These are phyloP conservation scores for Drosophila auraria DNA, from an alignment of 1,140 invertebrate genomes.

Conservation along the genomic window DNA sequence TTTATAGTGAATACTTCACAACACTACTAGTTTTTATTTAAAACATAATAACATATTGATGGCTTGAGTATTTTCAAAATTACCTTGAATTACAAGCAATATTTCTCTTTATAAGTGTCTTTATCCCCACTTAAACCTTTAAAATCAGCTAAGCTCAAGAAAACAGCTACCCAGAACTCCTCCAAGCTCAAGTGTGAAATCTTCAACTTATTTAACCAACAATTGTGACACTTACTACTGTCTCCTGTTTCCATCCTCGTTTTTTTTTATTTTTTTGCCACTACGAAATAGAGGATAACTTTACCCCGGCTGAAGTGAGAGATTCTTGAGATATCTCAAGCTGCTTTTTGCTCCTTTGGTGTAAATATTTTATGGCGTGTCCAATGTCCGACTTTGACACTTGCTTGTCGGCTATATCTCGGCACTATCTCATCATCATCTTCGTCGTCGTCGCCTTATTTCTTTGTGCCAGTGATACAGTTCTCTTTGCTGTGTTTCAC, in stretches of 20 bases:
- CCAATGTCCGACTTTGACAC: slow-evolving; percentile 50
- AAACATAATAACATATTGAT: no score
- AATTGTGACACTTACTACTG: slow-evolving; percentile 51
- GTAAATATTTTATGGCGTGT: slow-evolving; percentile 55
- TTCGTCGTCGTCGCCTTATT: slow-evolving; percentile 33
- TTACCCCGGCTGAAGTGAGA: slow-evolving; percentile 17
- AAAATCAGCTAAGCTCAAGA: background rate
- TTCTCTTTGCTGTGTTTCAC: slow-evolving; percentile 23
- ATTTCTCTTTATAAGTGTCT: background rate
- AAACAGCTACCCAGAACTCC: slow-evolving; percentile 4
- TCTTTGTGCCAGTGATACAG: slow-evolving; percentile 73
- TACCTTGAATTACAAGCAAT: no score
- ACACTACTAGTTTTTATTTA: no score
- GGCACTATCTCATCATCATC: slow-evolving; percentile 44
- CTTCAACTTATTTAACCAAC: slow-evolving; percentile 34
- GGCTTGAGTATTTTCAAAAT: no score
- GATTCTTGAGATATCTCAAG: slow-evolving; percentile 32
- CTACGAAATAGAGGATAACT: slow-evolving; percentile 30
- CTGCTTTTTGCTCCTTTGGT: slow-evolving; percentile 45
- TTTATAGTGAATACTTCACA: no score
- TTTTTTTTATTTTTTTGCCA: background rate
- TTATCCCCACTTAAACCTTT: background rate
- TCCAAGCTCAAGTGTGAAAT: slow-evolving; percentile 36
- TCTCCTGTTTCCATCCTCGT: no score
- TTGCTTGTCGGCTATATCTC: slow-evolving; percentile 26